Base-by-base conservation (phyloP, 2,888 invertebrate genomes). In the Caenorhabditis angaria region DNA sequence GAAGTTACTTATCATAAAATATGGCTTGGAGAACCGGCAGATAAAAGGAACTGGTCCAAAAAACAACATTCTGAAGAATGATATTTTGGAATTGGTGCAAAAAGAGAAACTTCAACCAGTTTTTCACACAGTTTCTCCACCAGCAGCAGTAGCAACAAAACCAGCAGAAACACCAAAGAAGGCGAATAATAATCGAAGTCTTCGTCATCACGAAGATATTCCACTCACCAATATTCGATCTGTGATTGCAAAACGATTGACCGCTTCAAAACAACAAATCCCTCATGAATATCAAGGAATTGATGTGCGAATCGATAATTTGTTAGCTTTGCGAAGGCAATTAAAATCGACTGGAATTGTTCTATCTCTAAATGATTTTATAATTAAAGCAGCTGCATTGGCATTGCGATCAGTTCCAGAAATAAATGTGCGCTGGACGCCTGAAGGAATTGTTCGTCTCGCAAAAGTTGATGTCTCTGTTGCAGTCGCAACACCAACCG, bases 401-500 rank as follows among this genome's bases (percentile, higher is more conserved):
- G 91, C 92, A 1, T 88, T 92, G 47, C 88, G 90, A 81, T 53
- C 77, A 5, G 79, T 76, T 8, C 75, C 78, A 14, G 65, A 59
- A 22, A 57, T 80, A 8, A 80, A 80, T 61, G 77, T 80, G 4
- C 73, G 70, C 10, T 78, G 71, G 74, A 75, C 62, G 4, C 48
- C 56, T 3, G 73, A 76, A 41, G 65, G 70, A 59, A 68, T 68
- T 18, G 54, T 58, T 20, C 55, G 53, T 18, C 69, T 77, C 22
- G 61, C 60, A 6, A 60, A 70, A 83, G 96, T 96, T 12, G 97
- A 99, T 88, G 93, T 99, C 0, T 94, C 93, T 85, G 94, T 99
- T 66, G 97, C 97, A 1, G 97, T 99, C 2, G 94, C 94, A 70
- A 97, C 97, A 0, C 94, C 94, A 2, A 91, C 91, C 72, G 97